Percentiles rank a stretch among this genome's conserved stretches.
Conservation (phyloP, 2,113 vertebrate genomes). For the Arothron firmamentum region DNA sequence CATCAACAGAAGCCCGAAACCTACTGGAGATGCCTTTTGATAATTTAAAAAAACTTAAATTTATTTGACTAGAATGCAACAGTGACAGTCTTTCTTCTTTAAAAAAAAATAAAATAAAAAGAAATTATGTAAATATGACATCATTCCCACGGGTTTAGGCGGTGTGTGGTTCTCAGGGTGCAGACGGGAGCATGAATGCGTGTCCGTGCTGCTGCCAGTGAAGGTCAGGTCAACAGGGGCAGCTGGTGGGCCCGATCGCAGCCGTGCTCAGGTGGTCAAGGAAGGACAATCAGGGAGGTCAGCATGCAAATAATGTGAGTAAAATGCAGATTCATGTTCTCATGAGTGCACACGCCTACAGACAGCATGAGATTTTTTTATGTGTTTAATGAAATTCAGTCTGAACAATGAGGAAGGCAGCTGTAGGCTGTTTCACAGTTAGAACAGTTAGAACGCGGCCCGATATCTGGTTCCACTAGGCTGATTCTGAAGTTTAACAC, state of each 20-base stretch:
- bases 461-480: not conserved
- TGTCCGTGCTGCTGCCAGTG: constrained; percentile 32
- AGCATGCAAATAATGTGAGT: constrained; percentile 68
- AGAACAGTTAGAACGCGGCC: not conserved
- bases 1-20: not conserved
- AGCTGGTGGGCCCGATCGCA: constrained; percentile 46
- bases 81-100: too few relatives aligned
- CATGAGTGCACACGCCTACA: constrained; percentile 58
- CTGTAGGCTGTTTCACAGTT: constrained; percentile 47
- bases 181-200: constrained; percentile 32
- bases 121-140: not conserved
- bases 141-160: not conserved
- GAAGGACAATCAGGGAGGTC: constrained; percentile 53
- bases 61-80: too few relatives aligned
- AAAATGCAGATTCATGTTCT: constrained; percentile 70
- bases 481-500: too few relatives aligned
- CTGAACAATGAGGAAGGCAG: constrained; percentile 48
- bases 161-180: constrained; percentile 14
- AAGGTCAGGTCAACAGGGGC: constrained; percentile 68
- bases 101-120: too few relatives aligned
- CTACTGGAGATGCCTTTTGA: not conserved
- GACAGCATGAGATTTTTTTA: constrained; percentile 29
- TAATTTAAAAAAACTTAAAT: too few relatives aligned
- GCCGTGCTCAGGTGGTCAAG: constrained; percentile 45
- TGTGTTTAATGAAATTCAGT: constrained; percentile 52